These are phyloP conservation scores for Folsomia manolachei DNA, from an alignment of 2,888 invertebrate species.

Conservation along the genomic window DNA sequence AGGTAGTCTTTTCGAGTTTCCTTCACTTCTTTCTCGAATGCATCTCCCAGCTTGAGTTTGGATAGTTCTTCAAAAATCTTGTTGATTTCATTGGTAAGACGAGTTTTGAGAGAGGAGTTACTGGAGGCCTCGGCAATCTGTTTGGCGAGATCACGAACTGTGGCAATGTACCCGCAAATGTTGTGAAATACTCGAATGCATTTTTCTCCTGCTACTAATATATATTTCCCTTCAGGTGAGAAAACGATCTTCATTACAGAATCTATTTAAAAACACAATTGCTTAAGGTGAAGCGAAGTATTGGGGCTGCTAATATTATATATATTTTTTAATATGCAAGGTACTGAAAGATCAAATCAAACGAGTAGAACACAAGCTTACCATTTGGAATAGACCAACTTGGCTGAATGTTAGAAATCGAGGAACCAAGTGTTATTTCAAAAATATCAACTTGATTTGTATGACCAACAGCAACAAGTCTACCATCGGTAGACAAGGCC, in stretches of 20 bases:
- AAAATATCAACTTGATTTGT: constrained; percentile 67
- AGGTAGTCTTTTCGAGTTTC: no score
- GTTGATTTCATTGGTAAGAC: constrained; percentile 29
- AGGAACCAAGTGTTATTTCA: constrained; percentile 64
- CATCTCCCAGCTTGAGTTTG: neutral
- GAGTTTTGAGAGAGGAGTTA: constrained; percentile 29
- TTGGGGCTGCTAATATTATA: no score
- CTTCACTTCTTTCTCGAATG: no score
- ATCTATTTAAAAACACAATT: neutral
- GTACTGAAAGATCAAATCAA: no score
- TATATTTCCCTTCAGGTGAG: constrained; percentile 70
- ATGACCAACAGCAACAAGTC: constrained; percentile 66
- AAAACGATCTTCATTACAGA: constrained; percentile 60
- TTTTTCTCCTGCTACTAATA: constrained; percentile 72
- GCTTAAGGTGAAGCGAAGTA: no score
- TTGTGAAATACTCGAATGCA: constrained; percentile 77
- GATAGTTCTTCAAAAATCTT: neutral
- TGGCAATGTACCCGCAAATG: constrained; percentile 64
- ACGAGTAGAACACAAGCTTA: no score
- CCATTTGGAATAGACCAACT: constrained; percentile 3
- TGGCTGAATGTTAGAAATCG: constrained; percentile 51
- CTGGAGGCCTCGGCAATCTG: constrained; percentile 53
- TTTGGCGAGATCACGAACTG: constrained; percentile 52
- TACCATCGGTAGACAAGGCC: constrained; percentile 34
- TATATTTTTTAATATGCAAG: no score